A percentile compares a stretch with the other conserved stretches of the same genome.
Conservation (phyloP, 1,140 invertebrate species). For the Drosophila athabasca region DNA sequence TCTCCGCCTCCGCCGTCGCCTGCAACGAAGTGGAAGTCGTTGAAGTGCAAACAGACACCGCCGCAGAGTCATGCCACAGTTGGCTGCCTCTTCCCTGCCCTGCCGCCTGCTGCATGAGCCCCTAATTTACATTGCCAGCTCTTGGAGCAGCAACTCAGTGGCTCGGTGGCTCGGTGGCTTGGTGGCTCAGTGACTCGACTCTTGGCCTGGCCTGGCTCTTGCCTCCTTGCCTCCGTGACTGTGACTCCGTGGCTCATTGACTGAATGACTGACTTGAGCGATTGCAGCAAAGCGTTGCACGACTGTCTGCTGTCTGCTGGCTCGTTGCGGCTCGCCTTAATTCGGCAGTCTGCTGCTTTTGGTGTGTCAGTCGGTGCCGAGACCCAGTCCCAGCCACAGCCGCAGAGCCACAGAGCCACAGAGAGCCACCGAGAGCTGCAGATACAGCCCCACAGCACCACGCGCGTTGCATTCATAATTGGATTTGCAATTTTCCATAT, state of each 20-base stretch:
- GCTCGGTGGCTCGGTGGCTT: constrained; percentile 36
- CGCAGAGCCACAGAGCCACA: constrained; percentile 9
- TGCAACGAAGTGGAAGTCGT: constrained; percentile 57
- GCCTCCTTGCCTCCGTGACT: constrained; percentile 1
- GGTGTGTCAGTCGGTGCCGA: constrained; percentile 64
- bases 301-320: constrained; percentile 31
- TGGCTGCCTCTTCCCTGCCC: constrained; percentile 27
- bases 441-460: neutral
- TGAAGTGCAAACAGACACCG: constrained; percentile 67
- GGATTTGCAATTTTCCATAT: constrained; percentile 61
- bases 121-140: constrained; percentile 79
- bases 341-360: constrained; percentile 58
- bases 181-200: constrained; percentile 37
- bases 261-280: constrained; percentile 57
- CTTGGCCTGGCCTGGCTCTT: constrained; percentile 30
- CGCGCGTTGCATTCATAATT: constrained; percentile 62
- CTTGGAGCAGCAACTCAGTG: constrained; percentile 56
- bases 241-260: constrained; percentile 19
- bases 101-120: constrained; percentile 35
- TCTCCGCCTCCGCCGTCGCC: neutral
- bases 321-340: constrained; percentile 45
- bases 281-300: constrained; percentile 77
- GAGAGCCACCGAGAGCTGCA: constrained; percentile 6
- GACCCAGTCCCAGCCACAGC: constrained; percentile 62
- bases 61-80: constrained; percentile 52